phyloP scores from a whole-genome alignment of 2,888 invertebrate species.

The Pristionchus arcanus region DNA sequence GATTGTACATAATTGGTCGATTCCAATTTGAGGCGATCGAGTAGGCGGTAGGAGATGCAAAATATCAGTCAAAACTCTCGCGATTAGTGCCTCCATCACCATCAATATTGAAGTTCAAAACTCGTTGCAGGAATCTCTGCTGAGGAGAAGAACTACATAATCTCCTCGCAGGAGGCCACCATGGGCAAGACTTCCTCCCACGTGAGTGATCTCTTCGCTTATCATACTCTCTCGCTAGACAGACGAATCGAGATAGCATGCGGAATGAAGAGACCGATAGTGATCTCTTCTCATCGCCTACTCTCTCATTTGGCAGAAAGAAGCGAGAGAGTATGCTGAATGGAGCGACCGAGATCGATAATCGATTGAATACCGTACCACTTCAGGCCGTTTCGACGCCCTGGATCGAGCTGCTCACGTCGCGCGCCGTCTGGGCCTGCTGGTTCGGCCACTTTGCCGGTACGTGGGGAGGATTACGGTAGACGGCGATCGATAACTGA shows the following conservation, averaged over 20 bases:
- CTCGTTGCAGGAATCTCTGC: conserved; percentile 79
- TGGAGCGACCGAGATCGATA: not conserved
- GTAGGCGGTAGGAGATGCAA: not conserved
- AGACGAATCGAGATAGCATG: not conserved
- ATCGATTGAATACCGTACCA: not conserved
- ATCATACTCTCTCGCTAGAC: not conserved
- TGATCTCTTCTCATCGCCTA: not conserved
- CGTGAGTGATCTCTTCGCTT: conserved; percentile 23
- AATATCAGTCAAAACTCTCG: not conserved
- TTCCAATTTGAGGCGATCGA: not conserved
- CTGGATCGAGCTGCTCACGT: conserved; percentile 80
- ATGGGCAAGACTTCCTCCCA: conserved; percentile 70
- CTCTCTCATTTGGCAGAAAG: not conserved
- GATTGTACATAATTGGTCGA: not conserved
- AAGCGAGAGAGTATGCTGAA: not conserved
- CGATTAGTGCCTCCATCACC: not conserved
- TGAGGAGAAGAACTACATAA: conserved; percentile 80
- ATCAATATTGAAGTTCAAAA: not conserved
- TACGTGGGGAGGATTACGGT: conserved; percentile 79
- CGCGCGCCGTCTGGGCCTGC: conserved; percentile 80
- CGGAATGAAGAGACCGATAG: not conserved
- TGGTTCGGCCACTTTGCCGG: conserved; percentile 81
- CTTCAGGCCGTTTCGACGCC: conserved; percentile 79
- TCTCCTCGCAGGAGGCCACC: conserved; percentile 66
- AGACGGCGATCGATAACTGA: not conserved